Percentiles rank a stretch among this genome's conserved stretches.
Conservation (phyloP, 1,140 invertebrate genomes). For the Aleiodes sp. region DNA sequence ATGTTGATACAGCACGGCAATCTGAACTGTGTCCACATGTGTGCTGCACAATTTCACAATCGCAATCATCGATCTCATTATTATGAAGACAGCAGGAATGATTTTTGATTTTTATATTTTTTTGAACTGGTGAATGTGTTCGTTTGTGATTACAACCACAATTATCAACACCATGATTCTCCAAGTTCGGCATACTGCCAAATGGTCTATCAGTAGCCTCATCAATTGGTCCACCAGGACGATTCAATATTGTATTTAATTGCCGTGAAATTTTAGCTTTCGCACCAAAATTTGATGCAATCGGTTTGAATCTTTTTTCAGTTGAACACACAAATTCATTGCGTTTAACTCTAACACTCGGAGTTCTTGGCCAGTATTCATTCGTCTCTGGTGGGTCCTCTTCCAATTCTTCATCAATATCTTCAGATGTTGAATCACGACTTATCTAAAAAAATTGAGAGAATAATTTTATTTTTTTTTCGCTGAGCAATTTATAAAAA, state of each 20-base stretch:
- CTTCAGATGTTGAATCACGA: conserved; percentile 34
- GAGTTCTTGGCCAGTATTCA: conserved; percentile 43
- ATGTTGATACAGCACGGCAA: background rate
- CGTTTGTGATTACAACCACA: conserved; percentile 23
- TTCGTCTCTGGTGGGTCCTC: conserved; percentile 20
- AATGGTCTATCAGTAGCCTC: background rate
- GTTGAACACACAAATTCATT: conserved; percentile 43
- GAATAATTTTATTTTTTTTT: background rate
- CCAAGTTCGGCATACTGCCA: conserved; percentile 1
- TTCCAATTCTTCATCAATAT: conserved; percentile 42
- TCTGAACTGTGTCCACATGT: conserved; percentile 1
- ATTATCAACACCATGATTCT: background rate
- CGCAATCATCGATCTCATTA: conserved; percentile 27
- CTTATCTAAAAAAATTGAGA: conserved; percentile 30
- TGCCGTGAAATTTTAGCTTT: conserved; percentile 33
- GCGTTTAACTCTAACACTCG: conserved; percentile 37
- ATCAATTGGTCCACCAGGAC: background rate
- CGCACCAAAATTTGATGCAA: background rate
- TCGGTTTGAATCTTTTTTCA: conserved; percentile 45
- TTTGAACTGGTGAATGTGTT: conserved; percentile 15
- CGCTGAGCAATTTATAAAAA: background rate
- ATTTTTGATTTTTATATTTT: conserved; percentile 35
- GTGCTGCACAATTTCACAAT: conserved; percentile 21
- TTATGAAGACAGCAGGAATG: conserved; percentile 40
- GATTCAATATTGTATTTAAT: conserved; percentile 20